Base-by-base conservation (phyloP, 2,888 invertebrate genomes). In the Conchocele bisecta region DNA sequence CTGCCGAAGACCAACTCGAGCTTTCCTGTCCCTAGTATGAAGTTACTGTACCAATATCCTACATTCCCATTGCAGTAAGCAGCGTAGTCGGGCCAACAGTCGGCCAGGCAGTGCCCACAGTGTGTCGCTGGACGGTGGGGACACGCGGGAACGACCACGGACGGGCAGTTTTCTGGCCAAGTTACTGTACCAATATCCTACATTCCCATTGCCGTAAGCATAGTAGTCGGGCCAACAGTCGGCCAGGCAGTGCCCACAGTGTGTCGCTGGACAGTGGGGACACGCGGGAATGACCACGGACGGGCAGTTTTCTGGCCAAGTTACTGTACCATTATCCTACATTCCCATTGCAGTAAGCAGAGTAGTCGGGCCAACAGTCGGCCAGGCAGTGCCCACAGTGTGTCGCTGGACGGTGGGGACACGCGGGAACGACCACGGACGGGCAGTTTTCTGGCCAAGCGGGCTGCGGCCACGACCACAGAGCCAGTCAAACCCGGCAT, bases 51-150 rank as follows among this genome's bases (percentile, higher is more conserved):
- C n/a, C n/a, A n/a, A n/a, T n/a, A n/a, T n/a, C n/a, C n/a, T n/a
- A 9, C 22, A 15, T 4, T 41, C 15, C 17, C 15, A n/a, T 64
- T 70, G 5, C 71, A 79, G 79, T 56, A 81, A 79, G 42, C 74
- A 76, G 20, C 81, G 82, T 48, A 83, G 85, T 69, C 57, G 85
- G 44, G 74, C 75, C 0, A 75, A 70, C 37, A 87, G 87, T 58
- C 79, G 89, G 4, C 88, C 89, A 11, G 81, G 85, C 35, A 89
- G 88, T 82, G 87, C 88, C 6, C 82, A 84, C 57, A 83, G 79
- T 76, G 41, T 78, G 42, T 70, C 70, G 0, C 75, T 77, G 22
- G 75, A 78, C 44, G 78, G 75, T 31, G 67, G 66, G 4, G 74
- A 75, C 13, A 72, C 81, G 9, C 56, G 76, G 17, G 77, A 82